Base-by-base conservation (phyloP, 2,797 vertebrate species). In the Rhinatrema bivittatum region DNA sequence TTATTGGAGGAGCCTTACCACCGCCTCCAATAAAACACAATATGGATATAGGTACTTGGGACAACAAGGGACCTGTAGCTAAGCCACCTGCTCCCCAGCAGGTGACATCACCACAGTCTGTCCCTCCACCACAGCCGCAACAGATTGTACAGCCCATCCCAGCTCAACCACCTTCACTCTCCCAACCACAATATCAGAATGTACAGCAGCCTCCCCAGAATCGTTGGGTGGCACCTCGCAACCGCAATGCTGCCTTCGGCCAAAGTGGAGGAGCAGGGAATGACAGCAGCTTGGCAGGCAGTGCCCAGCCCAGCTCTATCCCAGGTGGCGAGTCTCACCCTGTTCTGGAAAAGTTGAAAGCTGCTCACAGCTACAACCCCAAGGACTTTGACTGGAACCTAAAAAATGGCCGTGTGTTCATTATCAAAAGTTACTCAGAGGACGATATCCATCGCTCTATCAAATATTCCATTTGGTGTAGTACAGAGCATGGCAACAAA, bases 391-490 rank as follows among this genome's bases (percentile, higher is more conserved):
- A 97, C 33, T 97, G 93, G 91, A 93, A 92, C 73, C 84, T 93
- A 69, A 90, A 90, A 77, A 88, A 88, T 4, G 93, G 89, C 11
- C 90, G 93, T 0, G 92, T 94, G 67, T 97, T 97, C 84, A 93
- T 97, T 60, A 97, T 97, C 51, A 97, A 97, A 81, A 97, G 93
- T 80, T 96, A 97, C 77, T 96, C 93, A 0, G 96, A 99, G 89
- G 95, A 98, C 22, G 96, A 98, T 70, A 91, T 98, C 72, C 95
- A 98, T 69, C 95, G 96, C 66, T 99, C 96, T 81, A 99, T 98
- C 82, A 99, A 99, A 71, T 98, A 98, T 76, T 97, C 93, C 44
- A 94, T 98, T 78, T 98, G 96, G 96, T 98, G 96, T 76, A 98
- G 94, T 85, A 98, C 96, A 0, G 94, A 97, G 62, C 95, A 97